These are phyloP conservation scores for Reticulitermes lucifugus DNA, from an alignment of 2,888 invertebrate genomes.

Conservation along the genomic window DNA sequence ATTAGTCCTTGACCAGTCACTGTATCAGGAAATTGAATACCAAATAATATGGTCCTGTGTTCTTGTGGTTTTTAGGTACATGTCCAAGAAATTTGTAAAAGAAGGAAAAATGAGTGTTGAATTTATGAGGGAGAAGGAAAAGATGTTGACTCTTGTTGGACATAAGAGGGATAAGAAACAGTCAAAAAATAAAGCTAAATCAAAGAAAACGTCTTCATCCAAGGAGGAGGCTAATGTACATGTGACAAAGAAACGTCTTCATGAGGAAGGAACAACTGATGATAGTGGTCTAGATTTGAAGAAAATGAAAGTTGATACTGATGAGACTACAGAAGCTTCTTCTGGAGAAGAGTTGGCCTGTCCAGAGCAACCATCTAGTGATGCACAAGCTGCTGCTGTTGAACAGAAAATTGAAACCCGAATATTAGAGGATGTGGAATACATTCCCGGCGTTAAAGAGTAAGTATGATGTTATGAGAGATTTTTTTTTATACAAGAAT, in stretches of 20 bases:
- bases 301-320: background rate
- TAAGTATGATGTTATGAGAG: background rate
- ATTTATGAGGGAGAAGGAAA: constrained; percentile 54
- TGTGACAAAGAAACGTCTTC: background rate
- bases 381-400: background rate
- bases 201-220: background rate
- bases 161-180: background rate
- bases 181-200: background rate
- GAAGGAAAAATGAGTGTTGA: constrained; percentile 51
- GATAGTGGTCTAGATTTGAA: background rate
- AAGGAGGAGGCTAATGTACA: background rate
- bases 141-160: constrained; percentile 50
- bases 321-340: background rate
- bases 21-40: no score
- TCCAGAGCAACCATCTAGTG: background rate
- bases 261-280: background rate
- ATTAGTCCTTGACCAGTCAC: no score
- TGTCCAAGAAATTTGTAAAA: constrained; percentile 50
- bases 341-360: background rate
- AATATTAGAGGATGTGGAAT: background rate
- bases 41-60: no score
- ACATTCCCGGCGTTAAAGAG: background rate
- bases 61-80: constrained; percentile 48
- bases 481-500: no score
- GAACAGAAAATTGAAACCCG: constrained; percentile 20